Base-by-base conservation (phyloP, 2,888 invertebrate species). In the Nasonia oneida region DNA sequence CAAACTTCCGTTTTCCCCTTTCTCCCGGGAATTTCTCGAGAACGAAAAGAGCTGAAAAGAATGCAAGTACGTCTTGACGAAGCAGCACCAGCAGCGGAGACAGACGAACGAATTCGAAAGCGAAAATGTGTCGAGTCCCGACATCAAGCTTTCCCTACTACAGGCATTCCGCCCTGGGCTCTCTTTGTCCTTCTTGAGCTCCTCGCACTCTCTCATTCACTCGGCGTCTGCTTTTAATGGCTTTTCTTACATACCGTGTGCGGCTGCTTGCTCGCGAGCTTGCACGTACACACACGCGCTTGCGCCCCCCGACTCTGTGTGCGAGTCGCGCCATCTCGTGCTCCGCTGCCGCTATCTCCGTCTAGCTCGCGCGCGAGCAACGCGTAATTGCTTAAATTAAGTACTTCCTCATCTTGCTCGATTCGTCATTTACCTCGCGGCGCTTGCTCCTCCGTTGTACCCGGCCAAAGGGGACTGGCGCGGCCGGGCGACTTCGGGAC, bases 331-430 rank as follows among this genome's bases (percentile, higher is more conserved):
- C 73, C 47, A 47, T 73, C 70, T 42, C n/a, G 57, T 4, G 57
- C 57, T 61, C n/a, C 12, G 12, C 12, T 12, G 37, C 12, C 1
- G 37, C 10, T 39, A 23, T 39, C 53, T 76, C 75, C n/a, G 29
- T 42, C 53, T 61, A 61, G 53, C n/a, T 29, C 53, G 33, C 61
- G 42, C 71, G 64, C 61, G 67, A 61, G 87, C 87, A 70, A 83
- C 70, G 87, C 87, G 87, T 88, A 88, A 89, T 89, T 88, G 87
- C 87, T 87, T 86, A 86, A 89, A 89, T 89, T 88, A 88, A 89
- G 86, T 87, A 88, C 89, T 89, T 89, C 89, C 89, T 88, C 87
- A 87, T 88, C 88, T 88, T 87, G 85, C 88, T 87, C 85, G 87
- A 88, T 88, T 89, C 86, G 87, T 88, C 88, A 88, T 87, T 87